phyloP scores from a whole-genome alignment of 2,888 invertebrate species.

The Caenorhabditis parvicauda region DNA sequence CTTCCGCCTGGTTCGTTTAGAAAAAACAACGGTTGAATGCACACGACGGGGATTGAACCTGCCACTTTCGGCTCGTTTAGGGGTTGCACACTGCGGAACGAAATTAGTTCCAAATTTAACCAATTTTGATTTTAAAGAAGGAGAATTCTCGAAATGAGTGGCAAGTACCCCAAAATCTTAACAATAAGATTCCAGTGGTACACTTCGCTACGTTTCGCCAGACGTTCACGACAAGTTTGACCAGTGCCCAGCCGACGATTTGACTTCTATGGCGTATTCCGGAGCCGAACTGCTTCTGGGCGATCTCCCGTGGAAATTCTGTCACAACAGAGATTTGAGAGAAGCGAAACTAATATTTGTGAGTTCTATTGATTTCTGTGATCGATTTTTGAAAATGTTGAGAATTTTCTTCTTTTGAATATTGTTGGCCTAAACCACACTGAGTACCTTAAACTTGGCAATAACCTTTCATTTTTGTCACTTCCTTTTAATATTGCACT shows the following conservation, averaged over 20 bases:
- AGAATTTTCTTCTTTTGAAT: no score
- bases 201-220: slow-evolving; percentile 51
- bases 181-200: slow-evolving; percentile 40
- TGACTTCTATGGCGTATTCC: slow-evolving; percentile 38
- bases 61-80: no score
- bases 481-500: no score
- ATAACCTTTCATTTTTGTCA: no score
- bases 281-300: slow-evolving; percentile 34
- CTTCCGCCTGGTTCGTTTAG: background rate
- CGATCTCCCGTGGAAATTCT: slow-evolving; percentile 37
- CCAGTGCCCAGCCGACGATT: slow-evolving; percentile 40
- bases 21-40: no score
- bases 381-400: background rate
- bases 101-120: background rate
- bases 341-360: slow-evolving; percentile 37
- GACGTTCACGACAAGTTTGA: slow-evolving; percentile 37
- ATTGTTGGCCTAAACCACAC: background rate
- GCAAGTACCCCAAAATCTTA: no score
- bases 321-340: slow-evolving; percentile 22
- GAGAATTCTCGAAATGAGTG: no score
- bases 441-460: background rate
- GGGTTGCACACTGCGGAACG: background rate
- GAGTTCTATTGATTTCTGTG: slow-evolving; percentile 4
- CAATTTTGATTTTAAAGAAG: background rate
- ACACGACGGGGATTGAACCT: no score